Conservation (phyloP, 2,888 invertebrate genomes). For the Ochropleura plecta region DNA sequence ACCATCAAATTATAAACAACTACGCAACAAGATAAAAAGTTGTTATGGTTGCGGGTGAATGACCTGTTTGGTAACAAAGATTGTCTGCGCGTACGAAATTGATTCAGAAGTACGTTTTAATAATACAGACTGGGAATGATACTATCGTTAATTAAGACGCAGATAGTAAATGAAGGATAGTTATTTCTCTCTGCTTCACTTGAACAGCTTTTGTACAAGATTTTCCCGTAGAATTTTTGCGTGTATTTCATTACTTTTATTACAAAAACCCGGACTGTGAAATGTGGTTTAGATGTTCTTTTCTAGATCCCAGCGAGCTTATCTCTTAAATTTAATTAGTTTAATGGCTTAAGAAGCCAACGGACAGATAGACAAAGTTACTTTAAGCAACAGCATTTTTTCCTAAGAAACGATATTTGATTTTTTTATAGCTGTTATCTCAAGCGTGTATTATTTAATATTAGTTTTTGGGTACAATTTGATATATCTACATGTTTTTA, state of each 20-base stretch:
- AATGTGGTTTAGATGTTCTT: neutral
- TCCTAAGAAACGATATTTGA: neutral
- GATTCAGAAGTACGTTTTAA: constrained; percentile 9
- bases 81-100: constrained; percentile 2
- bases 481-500: neutral
- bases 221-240: neutral
- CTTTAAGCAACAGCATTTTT: neutral
- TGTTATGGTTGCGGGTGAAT: constrained; percentile 24
- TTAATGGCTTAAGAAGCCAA: neutral
- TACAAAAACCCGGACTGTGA: neutral
- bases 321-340: neutral
- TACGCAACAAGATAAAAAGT: constrained; percentile 12
- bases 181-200: neutral
- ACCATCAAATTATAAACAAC: constrained; percentile 25
- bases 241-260: neutral
- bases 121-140: neutral
- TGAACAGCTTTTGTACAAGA: neutral
- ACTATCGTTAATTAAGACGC: constrained; percentile 8
- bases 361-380: neutral
- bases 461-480: neutral
- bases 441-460: neutral
- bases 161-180: neutral
- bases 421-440: too few species aligned
- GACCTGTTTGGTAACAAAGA: constrained; percentile 24
- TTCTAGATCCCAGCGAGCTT: neutral